phyloP scores from a whole-genome alignment of 1,140 invertebrate genomes.

The Eupeodes corollae region DNA sequence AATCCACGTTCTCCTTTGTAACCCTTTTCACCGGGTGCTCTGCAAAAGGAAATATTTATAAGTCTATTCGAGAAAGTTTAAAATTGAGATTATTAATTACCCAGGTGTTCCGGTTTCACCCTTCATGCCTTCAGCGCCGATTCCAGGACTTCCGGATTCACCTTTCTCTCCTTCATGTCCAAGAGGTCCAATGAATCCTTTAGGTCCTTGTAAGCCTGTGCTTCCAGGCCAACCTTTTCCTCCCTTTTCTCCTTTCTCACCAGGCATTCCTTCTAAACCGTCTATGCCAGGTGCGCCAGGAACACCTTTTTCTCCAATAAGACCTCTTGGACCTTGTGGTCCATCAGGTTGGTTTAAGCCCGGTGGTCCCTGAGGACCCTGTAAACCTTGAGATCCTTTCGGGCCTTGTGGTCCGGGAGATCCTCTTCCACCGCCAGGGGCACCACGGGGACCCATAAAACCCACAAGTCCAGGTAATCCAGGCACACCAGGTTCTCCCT shows the following conservation, averaged over 20 bases:
- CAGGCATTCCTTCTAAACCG: conserved; percentile 46
- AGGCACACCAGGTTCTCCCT: conserved; percentile 62
- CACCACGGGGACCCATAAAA: conserved; percentile 57
- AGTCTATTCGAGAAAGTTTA: too few relatives aligned
- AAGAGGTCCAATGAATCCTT: conserved; percentile 48
- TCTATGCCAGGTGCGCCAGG: conserved; percentile 45
- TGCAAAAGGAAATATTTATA: conserved; percentile 26
- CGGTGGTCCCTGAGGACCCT: conserved; percentile 59
- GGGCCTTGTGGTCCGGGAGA: conserved; percentile 40
- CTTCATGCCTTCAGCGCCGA: conserved; percentile 47
- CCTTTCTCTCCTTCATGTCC: conserved; percentile 57
- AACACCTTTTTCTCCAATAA: conserved; percentile 39
- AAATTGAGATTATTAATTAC: conserved; percentile 11
- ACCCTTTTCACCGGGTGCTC: conserved; percentile 53
- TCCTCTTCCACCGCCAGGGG: conserved; percentile 57
- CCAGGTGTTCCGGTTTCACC: conserved; percentile 59
- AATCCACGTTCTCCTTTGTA: conserved; percentile 72
- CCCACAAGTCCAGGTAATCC: conserved; percentile 53
- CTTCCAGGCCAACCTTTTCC: conserved; percentile 37
- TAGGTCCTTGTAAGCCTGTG: conserved; percentile 45
- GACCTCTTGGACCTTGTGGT: conserved; percentile 45
- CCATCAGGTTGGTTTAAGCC: conserved; percentile 65
- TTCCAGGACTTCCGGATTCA: conserved; percentile 37
- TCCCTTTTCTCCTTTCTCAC: conserved; percentile 44
- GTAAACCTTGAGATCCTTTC: conserved; percentile 26